Evolutionary conservation across 2,888 invertebrate genomes (phyloP), one percentile per base, ranked within the genome.

Genomic region (Abrostola triplasia): DNA sequence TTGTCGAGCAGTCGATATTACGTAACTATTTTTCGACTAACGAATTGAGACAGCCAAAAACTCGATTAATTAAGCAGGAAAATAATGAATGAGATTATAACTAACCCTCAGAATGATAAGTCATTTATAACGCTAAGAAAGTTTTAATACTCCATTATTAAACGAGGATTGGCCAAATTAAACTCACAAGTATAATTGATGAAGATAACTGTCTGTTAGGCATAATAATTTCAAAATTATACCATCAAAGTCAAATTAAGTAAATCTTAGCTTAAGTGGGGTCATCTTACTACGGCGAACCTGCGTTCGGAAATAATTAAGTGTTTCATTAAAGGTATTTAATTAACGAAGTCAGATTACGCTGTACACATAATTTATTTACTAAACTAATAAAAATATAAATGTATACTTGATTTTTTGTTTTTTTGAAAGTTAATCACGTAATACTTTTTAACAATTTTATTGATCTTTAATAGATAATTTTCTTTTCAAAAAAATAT

Each of bases 241-340:
- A 59, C 49, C 59, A 70, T 73, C 64, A 74, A 74, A 71, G 40
- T 63, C 13, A 62, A 64, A 77, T 76, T 71, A 74, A 73, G 71
- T 71, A 63, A 61, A 50, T 56, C 44, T 67, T 65, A 48, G 40
- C 58, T 13, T 37, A 65, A 70, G 36, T 69, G 11, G 36, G 61
- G 56, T 57, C 70, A 70, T 53, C 56, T 63, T 49, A 61, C 38
- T 55, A n/a, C 59, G 64, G 8, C 5, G 36, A 51, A 24, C 9
- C 13, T 0, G n/a, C 59, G 68, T 59, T 54, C 40, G 24, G 5
- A 67, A 56, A 53, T 67, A 12, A 63, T 57, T 24, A 48, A 47
- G 35, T 58, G 47, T n/a, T n/a, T n/a, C n/a, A n/a, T n/a, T n/a
- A n/a, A n/a, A n/a, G n/a, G n/a, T 54, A 47, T 63, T 62, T 5